Evolutionary conservation across 1,140 invertebrate species (phyloP).

Genomic region (Drosophila tropicalis): DNA sequence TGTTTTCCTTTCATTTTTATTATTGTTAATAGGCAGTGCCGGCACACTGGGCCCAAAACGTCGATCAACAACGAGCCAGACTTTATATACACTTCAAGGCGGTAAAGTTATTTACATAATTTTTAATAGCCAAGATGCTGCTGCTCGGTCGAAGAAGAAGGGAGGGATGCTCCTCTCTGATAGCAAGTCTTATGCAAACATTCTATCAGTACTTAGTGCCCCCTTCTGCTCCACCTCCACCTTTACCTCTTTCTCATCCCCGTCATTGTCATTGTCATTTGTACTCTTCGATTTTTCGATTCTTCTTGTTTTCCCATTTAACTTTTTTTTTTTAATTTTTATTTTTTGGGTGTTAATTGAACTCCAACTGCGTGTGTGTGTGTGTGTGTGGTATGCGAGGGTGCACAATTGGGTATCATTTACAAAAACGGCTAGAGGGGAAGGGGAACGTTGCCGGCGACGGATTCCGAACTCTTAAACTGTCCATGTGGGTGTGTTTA

Average conservation of each 20-base stretch:
- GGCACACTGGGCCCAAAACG: constrained; percentile 11
- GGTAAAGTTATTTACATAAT: constrained; percentile 71
- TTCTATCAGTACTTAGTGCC: background rate
- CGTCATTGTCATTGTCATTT: background rate
- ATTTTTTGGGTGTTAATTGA: constrained; percentile 55
- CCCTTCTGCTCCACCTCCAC: background rate
- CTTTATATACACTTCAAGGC: constrained; percentile 50
- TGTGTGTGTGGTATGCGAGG: background rate
- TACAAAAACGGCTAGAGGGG: constrained; percentile 12
- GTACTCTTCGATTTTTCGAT: constrained; percentile 9
- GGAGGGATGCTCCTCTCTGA: background rate
- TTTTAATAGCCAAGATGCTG: constrained; percentile 65
- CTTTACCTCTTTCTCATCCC: too few relatives aligned
- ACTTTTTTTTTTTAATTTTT: background rate
- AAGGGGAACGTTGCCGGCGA: background rate
- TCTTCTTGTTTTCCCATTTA: constrained; percentile 7
- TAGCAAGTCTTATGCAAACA: constrained; percentile 9
- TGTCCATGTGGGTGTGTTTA: constrained; percentile 69
- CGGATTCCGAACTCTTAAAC: constrained; percentile 15
- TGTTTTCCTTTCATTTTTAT: constrained; percentile 81
- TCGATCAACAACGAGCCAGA: constrained; percentile 78
- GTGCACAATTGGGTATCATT: constrained; percentile 52
- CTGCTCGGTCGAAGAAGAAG: background rate
- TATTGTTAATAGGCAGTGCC: constrained; percentile 74
- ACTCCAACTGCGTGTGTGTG: constrained; percentile 19